phyloP scores from a whole-genome alignment of 2,888 invertebrate species.

The Melanostoma scalare region DNA sequence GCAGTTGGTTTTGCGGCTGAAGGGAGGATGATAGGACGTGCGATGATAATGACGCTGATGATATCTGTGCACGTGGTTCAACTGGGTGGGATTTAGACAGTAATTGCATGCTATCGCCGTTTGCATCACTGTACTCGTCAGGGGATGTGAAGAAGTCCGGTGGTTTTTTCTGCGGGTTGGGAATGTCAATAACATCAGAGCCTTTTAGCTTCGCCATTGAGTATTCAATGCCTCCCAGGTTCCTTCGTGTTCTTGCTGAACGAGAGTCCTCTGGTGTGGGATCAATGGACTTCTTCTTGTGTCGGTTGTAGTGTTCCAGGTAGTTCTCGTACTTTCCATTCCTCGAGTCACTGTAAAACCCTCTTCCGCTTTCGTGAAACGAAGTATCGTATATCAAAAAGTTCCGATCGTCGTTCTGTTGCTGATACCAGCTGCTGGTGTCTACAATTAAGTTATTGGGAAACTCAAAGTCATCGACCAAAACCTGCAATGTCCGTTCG shows the following conservation, averaged over 20 bases:
- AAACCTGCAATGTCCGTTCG: constrained; percentile 76
- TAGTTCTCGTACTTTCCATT: constrained; percentile 78
- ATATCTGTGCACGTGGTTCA: constrained; percentile 23
- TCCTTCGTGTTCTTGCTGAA: constrained; percentile 57
- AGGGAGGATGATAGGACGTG: constrained; percentile 39
- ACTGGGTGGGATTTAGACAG: constrained; percentile 58
- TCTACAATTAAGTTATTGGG: constrained; percentile 76
- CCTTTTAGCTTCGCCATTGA: constrained; percentile 59
- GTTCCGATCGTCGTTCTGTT: constrained; percentile 62
- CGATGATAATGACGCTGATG: constrained; percentile 35
- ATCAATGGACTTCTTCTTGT: constrained; percentile 69
- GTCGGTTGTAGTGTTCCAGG: constrained; percentile 79
- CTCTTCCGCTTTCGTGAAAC: neutral
- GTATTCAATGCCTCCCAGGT: constrained; percentile 63
- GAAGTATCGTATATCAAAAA: constrained; percentile 42
- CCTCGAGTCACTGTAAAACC: constrained; percentile 29
- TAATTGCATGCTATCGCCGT: constrained; percentile 65
- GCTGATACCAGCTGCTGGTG: constrained; percentile 58
- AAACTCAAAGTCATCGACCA: constrained; percentile 72
- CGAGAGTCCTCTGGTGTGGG: constrained; percentile 41
- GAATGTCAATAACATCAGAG: constrained; percentile 50
- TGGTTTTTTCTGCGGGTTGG: constrained; percentile 22
- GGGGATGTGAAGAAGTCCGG: constrained; percentile 25
- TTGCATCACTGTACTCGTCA: constrained; percentile 37
- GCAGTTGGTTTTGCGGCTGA: constrained; percentile 48